phyloP scores from a whole-genome alignment of 2,888 invertebrate genomes.

The Ophion slaviceki region DNA sequence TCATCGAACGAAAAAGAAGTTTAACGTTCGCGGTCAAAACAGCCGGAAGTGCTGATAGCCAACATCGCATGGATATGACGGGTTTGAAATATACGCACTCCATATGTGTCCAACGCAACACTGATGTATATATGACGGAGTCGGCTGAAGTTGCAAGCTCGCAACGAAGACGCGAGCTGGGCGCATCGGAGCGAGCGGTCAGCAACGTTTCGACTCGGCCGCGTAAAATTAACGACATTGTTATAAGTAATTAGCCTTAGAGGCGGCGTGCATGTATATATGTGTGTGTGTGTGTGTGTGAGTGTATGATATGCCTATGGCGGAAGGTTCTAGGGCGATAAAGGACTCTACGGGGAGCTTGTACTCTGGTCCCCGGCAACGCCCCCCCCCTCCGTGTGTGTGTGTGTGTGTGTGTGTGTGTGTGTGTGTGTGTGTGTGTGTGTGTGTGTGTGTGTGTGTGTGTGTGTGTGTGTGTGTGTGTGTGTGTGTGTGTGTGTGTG shows the following conservation, averaged over 20 bases:
- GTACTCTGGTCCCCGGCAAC: slow-evolving; percentile 7
- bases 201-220: slow-evolving; percentile 82
- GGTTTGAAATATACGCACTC: no score
- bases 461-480: slow-evolving; percentile 25
- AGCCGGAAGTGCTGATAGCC: no score
- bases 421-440: slow-evolving; percentile 20
- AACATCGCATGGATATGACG: no score
- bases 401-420: slow-evolving; percentile 25
- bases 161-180: not conserved
- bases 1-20: no score
- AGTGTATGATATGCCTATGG: slow-evolving; percentile 12
- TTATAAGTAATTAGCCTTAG: slow-evolving; percentile 82
- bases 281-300: no score
- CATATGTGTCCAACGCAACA: no score
- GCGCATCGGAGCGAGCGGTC: slow-evolving; percentile 76
- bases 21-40: not conserved
- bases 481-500: slow-evolving; percentile 14
- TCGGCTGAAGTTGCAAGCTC: slow-evolving; percentile 43
- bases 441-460: slow-evolving; percentile 23
- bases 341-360: slow-evolving; percentile 49
- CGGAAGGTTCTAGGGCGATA: slow-evolving; percentile 61
- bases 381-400: slow-evolving; percentile 43
- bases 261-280: slow-evolving; percentile 32
- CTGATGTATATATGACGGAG: slow-evolving; percentile 21
- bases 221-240: slow-evolving; percentile 83